Evolutionary conservation across 2,888 invertebrate genomes (phyloP).

Genomic region (Cryptocephalus moraei): DNA sequence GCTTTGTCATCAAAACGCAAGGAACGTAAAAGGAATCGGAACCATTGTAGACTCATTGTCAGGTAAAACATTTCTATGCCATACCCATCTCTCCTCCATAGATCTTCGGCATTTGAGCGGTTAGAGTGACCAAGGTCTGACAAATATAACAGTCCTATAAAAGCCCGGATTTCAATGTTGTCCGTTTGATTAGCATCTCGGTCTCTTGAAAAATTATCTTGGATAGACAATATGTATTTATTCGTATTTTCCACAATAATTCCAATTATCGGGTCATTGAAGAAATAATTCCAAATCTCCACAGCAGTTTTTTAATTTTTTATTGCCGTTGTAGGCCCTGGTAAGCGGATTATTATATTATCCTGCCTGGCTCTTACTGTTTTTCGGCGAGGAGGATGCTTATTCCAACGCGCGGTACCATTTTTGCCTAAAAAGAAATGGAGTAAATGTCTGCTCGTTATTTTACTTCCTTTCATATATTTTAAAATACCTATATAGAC

Average conservation of each 20-base stretch:
- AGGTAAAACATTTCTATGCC: background rate
- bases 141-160: background rate
- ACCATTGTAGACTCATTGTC: constrained; percentile 1
- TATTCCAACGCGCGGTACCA: background rate
- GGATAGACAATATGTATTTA: constrained; percentile 3
- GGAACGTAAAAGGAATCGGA: background rate
- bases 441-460: background rate
- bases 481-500: background rate
- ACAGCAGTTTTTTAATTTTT: background rate
- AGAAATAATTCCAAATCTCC: constrained; percentile 2
- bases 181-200: constrained; percentile 3
- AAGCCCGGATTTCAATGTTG: constrained; percentile 2
- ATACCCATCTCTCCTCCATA: background rate
- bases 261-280: constrained; percentile 1
- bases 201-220: constrained; percentile 1
- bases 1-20: too few species aligned
- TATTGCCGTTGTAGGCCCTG: background rate
- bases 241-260: constrained; percentile 2
- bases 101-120: background rate
- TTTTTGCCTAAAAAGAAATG: background rate
- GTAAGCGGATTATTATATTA: constrained; percentile 1
- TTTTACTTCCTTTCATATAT: background rate
- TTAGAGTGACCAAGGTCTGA: background rate
- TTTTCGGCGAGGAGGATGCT: background rate
- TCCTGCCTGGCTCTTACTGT: background rate